Conservation (phyloP, 2,113 vertebrate genomes). For the Suncus etruscus region DNA sequence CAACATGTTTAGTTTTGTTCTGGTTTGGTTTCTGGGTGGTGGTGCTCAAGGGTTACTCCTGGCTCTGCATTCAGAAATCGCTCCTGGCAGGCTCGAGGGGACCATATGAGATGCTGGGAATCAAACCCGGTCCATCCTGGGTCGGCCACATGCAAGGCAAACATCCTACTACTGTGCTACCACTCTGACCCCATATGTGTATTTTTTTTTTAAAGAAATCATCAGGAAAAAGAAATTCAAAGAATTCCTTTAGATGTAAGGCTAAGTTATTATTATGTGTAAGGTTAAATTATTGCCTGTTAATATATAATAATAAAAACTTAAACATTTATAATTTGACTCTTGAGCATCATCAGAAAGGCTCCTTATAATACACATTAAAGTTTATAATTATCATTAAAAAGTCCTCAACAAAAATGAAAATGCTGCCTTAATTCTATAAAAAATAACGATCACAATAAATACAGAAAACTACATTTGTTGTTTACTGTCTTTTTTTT, state of each 20-base stretch:
- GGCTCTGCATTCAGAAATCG: too few species aligned
- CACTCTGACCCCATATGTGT: too few species aligned
- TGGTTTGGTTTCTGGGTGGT: too few species aligned
- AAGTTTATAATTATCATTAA: constrained; percentile 46
- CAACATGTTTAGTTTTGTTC: not conserved
- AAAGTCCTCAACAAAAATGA: constrained; percentile 53
- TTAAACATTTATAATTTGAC: constrained; percentile 53
- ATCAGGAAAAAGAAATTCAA: not conserved
- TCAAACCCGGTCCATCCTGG: too few species aligned
- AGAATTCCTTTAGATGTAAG: constrained; percentile 39
- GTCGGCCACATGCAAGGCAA: too few species aligned
- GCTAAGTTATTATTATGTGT: constrained; percentile 44
- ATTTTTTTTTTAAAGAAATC: not conserved
- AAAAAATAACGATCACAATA: constrained; percentile 11
- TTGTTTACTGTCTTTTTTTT: constrained; percentile 18
- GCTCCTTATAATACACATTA: constrained; percentile 44
- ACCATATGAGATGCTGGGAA: too few species aligned
- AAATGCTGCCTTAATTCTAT: constrained; percentile 38
- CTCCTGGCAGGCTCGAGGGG: too few species aligned
- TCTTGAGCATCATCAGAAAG: constrained; percentile 29
- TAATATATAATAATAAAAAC: constrained; percentile 39
- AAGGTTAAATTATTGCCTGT: constrained; percentile 24
- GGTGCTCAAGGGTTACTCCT: too few species aligned
- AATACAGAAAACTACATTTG: constrained; percentile 36
- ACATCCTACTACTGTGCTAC: too few species aligned